Evolutionary conservation across 1,140 invertebrate species (phyloP).

Genomic region (Capitella teleta): DNA sequence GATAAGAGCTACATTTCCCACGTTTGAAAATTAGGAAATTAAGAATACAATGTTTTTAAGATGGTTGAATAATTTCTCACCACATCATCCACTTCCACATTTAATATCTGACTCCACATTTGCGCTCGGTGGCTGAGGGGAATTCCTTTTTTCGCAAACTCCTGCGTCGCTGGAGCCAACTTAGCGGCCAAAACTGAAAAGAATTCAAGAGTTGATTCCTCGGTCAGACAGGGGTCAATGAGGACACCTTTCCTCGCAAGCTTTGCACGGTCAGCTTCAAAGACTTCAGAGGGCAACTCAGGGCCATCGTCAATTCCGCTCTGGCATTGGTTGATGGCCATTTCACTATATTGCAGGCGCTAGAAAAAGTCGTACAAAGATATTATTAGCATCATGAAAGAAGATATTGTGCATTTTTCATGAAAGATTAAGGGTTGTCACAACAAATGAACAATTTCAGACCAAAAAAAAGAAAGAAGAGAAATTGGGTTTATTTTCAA

Average conservation of each 20-base stretch:
- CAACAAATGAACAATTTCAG: no score
- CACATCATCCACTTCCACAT: conserved; percentile 51
- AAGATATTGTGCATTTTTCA: no score
- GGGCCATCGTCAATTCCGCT: conserved; percentile 34
- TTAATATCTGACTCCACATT: conserved; percentile 72
- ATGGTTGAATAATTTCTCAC: no score
- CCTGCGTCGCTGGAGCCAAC: conserved; percentile 43
- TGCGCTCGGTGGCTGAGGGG: conserved; percentile 62
- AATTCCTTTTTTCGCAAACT: conserved; percentile 75
- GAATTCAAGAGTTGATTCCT: background rate
- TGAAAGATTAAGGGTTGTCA: no score
- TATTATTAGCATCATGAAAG: no score
- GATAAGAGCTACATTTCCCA: no score
- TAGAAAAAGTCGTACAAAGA: conserved; percentile 20
- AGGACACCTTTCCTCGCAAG: conserved; percentile 38
- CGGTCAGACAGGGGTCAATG: background rate
- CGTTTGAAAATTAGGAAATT: no score
- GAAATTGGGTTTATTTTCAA: no score
- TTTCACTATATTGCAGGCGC: conserved; percentile 37
- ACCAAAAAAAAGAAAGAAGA: no score
- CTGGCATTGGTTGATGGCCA: conserved; percentile 40
- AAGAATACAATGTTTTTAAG: no score
- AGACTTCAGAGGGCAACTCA: conserved; percentile 33
- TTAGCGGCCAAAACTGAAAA: conserved; percentile 31
- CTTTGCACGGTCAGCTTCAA: conserved; percentile 35